Conservation (phyloP, 2,113 vertebrate genomes). For the Edolisoma coerulescens region DNA sequence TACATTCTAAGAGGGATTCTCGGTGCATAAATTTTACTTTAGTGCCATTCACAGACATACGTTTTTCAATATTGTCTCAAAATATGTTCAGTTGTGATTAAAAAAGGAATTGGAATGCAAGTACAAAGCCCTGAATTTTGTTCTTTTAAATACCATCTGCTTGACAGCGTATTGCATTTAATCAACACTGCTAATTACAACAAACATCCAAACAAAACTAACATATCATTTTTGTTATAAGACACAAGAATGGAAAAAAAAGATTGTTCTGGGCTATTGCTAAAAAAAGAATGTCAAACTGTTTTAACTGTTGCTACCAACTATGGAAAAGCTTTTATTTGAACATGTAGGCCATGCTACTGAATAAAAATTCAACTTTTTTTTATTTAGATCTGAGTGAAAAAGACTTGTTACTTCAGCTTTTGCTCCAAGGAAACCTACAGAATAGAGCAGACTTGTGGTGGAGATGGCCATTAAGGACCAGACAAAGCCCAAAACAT, state of each 20-base stretch:
- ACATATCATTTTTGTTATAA: background rate
- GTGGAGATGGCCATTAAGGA: background rate
- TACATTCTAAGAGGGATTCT: background rate
- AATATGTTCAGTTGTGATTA: slow-evolving; percentile 28
- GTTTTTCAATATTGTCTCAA: slow-evolving; percentile 28
- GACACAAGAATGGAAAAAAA: background rate
- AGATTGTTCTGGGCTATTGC: background rate
- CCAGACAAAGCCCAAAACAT: background rate
- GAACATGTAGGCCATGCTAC: background rate
- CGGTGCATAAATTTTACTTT: background rate
- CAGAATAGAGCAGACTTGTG: background rate
- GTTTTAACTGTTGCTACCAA: background rate
- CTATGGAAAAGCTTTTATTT: background rate
- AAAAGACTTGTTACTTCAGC: background rate
- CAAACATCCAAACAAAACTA: slow-evolving; percentile 25
- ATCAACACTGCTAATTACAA: slow-evolving; percentile 41
- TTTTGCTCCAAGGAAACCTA: background rate
- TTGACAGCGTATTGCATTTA: slow-evolving; percentile 18
- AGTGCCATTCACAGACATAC: background rate
- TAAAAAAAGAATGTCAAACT: background rate
- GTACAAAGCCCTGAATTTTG: slow-evolving; percentile 39
- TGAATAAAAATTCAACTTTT: background rate
- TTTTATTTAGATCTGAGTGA: background rate
- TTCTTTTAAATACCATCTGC: slow-evolving; percentile 53
- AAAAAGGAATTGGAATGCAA: slow-evolving; percentile 32